Conservation (phyloP, 2,113 vertebrate genomes). For the Mesoclemmys tuberculata region DNA sequence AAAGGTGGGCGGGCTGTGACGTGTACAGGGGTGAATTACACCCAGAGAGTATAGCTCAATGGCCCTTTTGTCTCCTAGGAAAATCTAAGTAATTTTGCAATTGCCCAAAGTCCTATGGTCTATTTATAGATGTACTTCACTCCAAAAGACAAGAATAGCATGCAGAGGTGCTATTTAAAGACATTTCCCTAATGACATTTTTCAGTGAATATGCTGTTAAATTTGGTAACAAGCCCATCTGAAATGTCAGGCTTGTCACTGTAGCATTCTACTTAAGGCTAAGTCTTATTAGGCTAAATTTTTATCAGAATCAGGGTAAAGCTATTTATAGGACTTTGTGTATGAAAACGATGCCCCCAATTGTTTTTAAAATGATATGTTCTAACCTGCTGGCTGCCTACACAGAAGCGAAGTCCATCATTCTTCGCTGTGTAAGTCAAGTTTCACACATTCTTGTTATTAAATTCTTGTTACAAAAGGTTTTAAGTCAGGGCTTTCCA, state of each 20-base stretch:
- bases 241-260: slow-evolving; percentile 34
- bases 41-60: background rate
- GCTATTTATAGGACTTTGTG: background rate
- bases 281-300: slow-evolving; percentile 30
- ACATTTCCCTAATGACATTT: background rate
- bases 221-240: slow-evolving; percentile 26
- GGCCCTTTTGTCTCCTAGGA: background rate
- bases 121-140: background rate
- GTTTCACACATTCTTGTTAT: background rate
- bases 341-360: background rate
- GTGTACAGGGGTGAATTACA: background rate
- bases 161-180: slow-evolving; percentile 14
- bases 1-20: background rate
- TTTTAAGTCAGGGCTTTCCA: slow-evolving; percentile 9
- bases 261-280: slow-evolving; percentile 27
- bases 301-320: slow-evolving; percentile 26
- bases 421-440: background rate
- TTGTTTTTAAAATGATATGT: slow-evolving; percentile 26
- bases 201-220: slow-evolving; percentile 19
- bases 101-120: background rate
- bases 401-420: background rate
- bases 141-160: background rate
- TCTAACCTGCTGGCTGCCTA: background rate
- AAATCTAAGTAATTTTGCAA: background rate
- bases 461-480: background rate